These are phyloP conservation scores for Taenioides sp. DNA, from an alignment of 2,797 vertebrate species.

Conservation along the genomic window DNA sequence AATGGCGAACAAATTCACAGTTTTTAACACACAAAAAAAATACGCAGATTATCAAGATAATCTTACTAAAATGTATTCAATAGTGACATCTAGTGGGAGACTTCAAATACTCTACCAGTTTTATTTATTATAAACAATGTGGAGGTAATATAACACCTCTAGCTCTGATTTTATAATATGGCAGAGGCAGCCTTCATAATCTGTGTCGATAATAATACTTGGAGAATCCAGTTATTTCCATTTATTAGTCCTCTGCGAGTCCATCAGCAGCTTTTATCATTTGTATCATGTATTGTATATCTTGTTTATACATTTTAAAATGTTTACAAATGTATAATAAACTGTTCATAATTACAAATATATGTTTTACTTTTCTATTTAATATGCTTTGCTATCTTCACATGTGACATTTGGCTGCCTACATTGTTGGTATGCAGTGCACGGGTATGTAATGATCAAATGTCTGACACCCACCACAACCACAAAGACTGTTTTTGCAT, in stretches of 20 bases:
- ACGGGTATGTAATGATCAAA: constrained; percentile 25
- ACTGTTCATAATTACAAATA: background rate
- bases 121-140: background rate
- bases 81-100: constrained; percentile 60
- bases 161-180: background rate
- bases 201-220: background rate
- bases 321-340: background rate
- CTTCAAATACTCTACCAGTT: background rate
- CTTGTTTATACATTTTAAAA: background rate
- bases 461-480: constrained; percentile 51
- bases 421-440: constrained; percentile 26
- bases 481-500: constrained; percentile 19
- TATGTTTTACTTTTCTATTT: background rate
- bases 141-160: background rate
- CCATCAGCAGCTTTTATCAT: background rate
- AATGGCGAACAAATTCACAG: too few relatives aligned
- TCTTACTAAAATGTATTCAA: background rate
- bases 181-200: background rate
- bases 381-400: constrained; percentile 25
- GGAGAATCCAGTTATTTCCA: too few relatives aligned
- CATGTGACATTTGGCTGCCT: background rate
- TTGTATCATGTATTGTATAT: background rate
- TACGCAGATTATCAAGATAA: background rate
- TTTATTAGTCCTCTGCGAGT: too few relatives aligned
- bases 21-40: background rate